phyloP scores from a whole-genome alignment of 2,797 vertebrate genomes.

The Melanogrammus aeglefinus region DNA sequence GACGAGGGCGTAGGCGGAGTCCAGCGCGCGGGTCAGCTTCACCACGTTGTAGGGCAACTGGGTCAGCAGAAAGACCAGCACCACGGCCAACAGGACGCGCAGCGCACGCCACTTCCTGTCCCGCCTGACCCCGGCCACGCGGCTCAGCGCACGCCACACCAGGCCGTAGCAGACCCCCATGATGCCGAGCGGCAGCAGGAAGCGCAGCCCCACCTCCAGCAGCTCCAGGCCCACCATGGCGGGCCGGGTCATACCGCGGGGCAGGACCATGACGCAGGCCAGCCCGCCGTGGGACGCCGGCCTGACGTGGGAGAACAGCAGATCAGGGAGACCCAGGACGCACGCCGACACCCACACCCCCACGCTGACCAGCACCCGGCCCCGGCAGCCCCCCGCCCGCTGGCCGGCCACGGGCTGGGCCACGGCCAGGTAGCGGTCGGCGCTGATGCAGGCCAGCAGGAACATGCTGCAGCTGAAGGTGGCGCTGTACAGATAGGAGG shows the following conservation, averaged over 20 bases:
- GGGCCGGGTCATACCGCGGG: constrained; percentile 64
- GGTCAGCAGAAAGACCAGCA: constrained; percentile 84
- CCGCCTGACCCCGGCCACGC: constrained; percentile 59
- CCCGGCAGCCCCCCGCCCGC: constrained; percentile 18
- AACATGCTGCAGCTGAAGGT: constrained; percentile 95
- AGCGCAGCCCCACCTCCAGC: constrained; percentile 82
- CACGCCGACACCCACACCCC: constrained; percentile 77
- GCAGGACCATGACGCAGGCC: constrained; percentile 78
- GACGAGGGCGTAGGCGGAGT: constrained; percentile 80
- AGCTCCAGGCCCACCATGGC: constrained; percentile 82
- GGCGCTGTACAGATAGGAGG: constrained; percentile 83
- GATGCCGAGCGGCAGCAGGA: constrained; percentile 83
- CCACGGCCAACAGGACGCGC: constrained; percentile 83
- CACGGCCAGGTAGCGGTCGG: constrained; percentile 81
- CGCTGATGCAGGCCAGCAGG: constrained; percentile 89
- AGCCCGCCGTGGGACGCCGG: constrained; percentile 54
- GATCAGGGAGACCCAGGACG: constrained; percentile 82
- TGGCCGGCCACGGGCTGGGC: constrained; percentile 38
- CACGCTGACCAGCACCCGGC: constrained; percentile 55
- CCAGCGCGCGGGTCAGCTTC: constrained; percentile 83
- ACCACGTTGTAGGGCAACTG: constrained; percentile 90
- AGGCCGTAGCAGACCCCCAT: constrained; percentile 84
- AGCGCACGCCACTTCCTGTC: constrained; percentile 77
- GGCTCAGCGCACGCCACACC: constrained; percentile 73
- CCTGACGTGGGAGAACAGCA: constrained; percentile 81